Base-by-base conservation (phyloP, 2,797 vertebrate genomes). In the Odontamblyopus lacepedii region DNA sequence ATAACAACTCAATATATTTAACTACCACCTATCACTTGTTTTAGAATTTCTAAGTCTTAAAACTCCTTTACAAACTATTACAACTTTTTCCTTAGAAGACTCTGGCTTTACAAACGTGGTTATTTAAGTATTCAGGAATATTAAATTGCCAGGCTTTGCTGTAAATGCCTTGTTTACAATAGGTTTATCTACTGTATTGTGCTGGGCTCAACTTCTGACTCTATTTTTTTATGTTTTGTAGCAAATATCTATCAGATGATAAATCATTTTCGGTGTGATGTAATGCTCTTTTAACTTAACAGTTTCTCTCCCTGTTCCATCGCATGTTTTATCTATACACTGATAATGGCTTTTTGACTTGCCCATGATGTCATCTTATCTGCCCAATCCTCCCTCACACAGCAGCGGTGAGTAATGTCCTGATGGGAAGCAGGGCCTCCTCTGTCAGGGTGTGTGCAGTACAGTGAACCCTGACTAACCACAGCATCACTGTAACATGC, bases 351-450 rank as follows among this genome's bases (percentile, higher is more conserved):
- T 29, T 30, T 66, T 67, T 35, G 82, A 81, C 75, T 84, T 72
- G 70, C 48, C 44, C 74, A 69, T 79, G 81, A 86, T 62, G 50
- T 85, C 79, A 85, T 50, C 64, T 85, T 73, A 72, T 66, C 69
- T 63, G 70, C 72, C 63, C 72, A 59, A 56, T 29, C 59, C 73
- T 72, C 85, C 81, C 82, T 75, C 62, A 67, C 51, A 77, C 76
- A 81, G 78, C 35, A 70, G 7, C 23, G 0, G 74, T 88, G 87
- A 88, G 78, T 85, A 82, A 85, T 63, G 72, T 81, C 76, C 78
- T 88, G 81, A 71, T 77, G 70, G 70, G 85, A 85, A 83, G 53
- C 55, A 5, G 1, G 16, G 59, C 48, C 35, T 77, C 35, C 69
- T 67, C 63, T 7, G 65, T 69, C 67, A 70, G 79, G 56, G 63